These are phyloP conservation scores for Naja naja DNA, from an alignment of 2,113 vertebrate genomes.

Conservation along the genomic window DNA sequence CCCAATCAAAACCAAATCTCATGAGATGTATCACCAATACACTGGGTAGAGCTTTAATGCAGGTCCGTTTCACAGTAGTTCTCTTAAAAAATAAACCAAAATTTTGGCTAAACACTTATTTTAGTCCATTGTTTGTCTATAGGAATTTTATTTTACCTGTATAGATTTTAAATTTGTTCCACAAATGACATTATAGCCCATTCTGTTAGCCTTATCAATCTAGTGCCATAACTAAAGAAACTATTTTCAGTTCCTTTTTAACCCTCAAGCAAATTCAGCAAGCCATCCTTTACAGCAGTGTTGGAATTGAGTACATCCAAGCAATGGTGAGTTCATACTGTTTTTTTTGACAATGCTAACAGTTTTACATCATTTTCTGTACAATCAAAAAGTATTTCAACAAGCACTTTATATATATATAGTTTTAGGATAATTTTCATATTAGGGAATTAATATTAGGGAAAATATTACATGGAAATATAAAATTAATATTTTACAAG, in stretches of 20 bases:
- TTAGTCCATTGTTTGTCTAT: background rate
- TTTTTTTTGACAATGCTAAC: background rate
- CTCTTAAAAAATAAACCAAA: constrained; percentile 75
- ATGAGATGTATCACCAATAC: constrained; percentile 97
- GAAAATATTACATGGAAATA: background rate
- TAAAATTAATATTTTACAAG: background rate
- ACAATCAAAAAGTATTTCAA: background rate
- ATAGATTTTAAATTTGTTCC: background rate
- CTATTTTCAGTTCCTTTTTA: background rate
- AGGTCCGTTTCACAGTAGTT: constrained; percentile 96
- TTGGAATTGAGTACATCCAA: background rate
- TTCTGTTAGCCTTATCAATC: background rate
- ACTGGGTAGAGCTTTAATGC: constrained; percentile 93
- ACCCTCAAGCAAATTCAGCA: background rate
- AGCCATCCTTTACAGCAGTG: background rate
- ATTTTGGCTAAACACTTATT: constrained; percentile 27
- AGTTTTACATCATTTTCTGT: background rate
- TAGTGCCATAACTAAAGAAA: background rate
- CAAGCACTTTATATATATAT: background rate
- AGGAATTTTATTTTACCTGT: background rate
- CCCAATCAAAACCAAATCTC: constrained; percentile 99
- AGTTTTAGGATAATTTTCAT: background rate
- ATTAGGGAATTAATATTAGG: too few relatives aligned
- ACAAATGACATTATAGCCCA: background rate
- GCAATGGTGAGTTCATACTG: background rate